Evolutionary conservation across 2,888 invertebrate species (phyloP).

Genomic region (Noctuana brunneofusca): DNA sequence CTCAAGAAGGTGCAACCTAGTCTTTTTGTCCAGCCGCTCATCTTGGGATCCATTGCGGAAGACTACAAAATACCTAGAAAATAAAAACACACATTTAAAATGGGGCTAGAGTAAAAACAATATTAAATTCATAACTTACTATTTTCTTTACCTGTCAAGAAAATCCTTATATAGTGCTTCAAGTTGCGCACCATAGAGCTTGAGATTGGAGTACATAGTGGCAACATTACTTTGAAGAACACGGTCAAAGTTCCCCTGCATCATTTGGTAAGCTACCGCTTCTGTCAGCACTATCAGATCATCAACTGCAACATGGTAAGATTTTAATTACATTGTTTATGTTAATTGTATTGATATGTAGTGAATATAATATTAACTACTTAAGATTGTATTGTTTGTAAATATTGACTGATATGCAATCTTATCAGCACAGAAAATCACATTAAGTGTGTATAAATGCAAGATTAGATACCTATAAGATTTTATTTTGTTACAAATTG

Average conservation of each 20-base stretch:
- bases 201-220: conserved; percentile 90
- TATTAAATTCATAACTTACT: background rate
- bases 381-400: conserved; percentile 6
- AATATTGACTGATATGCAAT: conserved; percentile 22
- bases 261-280: conserved; percentile 89
- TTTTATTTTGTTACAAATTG: background rate
- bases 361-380: no score
- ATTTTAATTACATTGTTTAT: no score
- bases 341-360: no score
- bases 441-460: background rate
- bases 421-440: conserved; percentile 17
- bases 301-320: conserved; percentile 85
- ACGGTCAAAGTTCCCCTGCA: conserved; percentile 88
- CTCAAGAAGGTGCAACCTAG: conserved; percentile 94
- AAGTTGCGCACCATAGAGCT: conserved; percentile 90
- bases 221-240: conserved; percentile 88
- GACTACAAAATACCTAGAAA: conserved; percentile 90
- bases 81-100: conserved; percentile 65
- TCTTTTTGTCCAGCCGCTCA: conserved; percentile 92
- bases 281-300: conserved; percentile 92
- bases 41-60: conserved; percentile 95
- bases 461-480: background rate
- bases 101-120: background rate
- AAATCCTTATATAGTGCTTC: conserved; percentile 93
- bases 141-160: conserved; percentile 84